Evolutionary conservation across 2,888 invertebrate genomes (phyloP).

Genomic region (Mimas tiliae): DNA sequence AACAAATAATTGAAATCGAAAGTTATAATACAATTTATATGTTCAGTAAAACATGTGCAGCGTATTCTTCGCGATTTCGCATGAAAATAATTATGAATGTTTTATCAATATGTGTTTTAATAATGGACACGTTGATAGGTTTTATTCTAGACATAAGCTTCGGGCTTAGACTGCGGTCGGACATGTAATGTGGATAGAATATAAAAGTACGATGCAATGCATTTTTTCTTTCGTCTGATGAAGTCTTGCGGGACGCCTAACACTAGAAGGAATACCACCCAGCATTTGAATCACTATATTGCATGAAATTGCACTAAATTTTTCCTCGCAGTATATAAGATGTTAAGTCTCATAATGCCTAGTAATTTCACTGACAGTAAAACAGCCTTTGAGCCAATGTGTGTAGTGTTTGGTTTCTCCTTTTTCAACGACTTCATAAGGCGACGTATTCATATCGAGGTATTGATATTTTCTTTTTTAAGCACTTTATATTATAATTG

Average conservation of each 20-base stretch:
- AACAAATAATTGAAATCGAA: neutral
- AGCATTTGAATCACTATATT: too few relatives aligned
- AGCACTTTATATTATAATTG: neutral
- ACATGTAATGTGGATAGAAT: neutral
- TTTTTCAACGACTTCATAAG: too few relatives aligned
- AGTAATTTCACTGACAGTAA: too few relatives aligned
- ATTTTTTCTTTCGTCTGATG: neutral
- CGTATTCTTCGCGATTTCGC: conserved; percentile 1
- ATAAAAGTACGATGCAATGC: neutral
- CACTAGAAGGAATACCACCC: too few relatives aligned
- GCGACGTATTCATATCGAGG: too few relatives aligned
- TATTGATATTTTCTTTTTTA: too few relatives aligned
- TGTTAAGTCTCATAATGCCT: too few relatives aligned
- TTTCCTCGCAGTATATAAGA: too few relatives aligned
- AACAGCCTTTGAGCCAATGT: too few relatives aligned
- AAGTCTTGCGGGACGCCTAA: too few relatives aligned
- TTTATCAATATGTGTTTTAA: conserved; percentile 1
- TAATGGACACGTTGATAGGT: neutral
- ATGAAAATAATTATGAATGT: conserved; percentile 9
- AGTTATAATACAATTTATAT: conserved; percentile 13
- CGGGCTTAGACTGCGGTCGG: neutral
- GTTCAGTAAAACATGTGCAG: neutral
- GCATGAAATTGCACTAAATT: too few relatives aligned
- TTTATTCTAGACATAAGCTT: conserved; percentile 6
- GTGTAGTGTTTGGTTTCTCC: too few relatives aligned